A percentile compares a stretch with the other conserved stretches of the same genome.
Conservation (phyloP, 2,797 vertebrate species). For the Gymnothorax javanicus region DNA sequence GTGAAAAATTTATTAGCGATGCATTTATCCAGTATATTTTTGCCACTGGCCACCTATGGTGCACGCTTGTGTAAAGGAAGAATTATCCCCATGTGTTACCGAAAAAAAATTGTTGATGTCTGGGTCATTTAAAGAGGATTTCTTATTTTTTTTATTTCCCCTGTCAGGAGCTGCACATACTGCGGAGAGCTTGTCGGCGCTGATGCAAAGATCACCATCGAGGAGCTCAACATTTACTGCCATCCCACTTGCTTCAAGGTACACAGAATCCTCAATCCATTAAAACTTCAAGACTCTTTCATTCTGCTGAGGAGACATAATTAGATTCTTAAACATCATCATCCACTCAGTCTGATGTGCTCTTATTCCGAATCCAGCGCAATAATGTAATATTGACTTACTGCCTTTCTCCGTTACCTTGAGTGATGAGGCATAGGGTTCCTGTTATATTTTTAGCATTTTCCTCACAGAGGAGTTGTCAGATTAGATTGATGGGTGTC, state of each 20-base stretch:
- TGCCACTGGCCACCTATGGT: background rate
- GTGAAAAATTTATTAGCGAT: background rate
- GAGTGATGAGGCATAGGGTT: background rate
- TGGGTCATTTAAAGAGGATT: background rate
- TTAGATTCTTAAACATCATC: background rate
- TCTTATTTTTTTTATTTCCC: background rate
- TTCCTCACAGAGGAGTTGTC: background rate
- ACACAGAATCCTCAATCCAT: constrained; percentile 31
- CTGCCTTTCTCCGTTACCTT: background rate
- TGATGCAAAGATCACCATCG: constrained; percentile 88
- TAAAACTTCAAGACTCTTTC: background rate
- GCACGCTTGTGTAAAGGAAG: background rate
- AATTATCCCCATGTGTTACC: background rate
- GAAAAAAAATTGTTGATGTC: background rate
- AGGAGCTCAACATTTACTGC: constrained; percentile 90
- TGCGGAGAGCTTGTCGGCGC: constrained; percentile 81
- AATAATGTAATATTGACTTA: background rate
- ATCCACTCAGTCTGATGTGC: background rate
- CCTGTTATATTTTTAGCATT: background rate
- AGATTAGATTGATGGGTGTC: constrained; percentile 3
- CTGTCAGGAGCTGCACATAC: constrained; percentile 77
- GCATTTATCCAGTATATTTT: background rate
- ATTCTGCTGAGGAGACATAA: background rate
- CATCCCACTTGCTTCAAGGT: constrained; percentile 95
- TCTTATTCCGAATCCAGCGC: background rate